Percentiles rank a stretch among this genome's conserved stretches.
Evolutionary conservation across 2,797 vertebrate species (phyloP).

Genomic region (Melopsittacus undulatus): DNA sequence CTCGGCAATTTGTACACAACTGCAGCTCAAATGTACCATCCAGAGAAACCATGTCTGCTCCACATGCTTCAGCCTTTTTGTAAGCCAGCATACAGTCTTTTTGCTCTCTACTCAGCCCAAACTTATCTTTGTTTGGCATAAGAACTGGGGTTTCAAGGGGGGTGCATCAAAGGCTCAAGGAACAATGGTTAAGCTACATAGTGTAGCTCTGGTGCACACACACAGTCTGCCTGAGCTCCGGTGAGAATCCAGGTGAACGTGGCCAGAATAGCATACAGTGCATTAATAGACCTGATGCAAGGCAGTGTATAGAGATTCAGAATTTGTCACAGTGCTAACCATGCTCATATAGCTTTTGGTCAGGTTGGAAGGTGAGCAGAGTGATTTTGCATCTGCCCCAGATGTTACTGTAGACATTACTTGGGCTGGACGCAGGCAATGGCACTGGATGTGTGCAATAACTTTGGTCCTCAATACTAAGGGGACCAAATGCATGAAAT

Average conservation of each 20-base stretch:
- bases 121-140: background rate
- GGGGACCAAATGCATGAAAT: background rate
- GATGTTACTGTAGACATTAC: background rate
- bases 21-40: background rate
- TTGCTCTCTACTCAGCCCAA: background rate
- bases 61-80: background rate
- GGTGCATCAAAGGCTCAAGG: background rate
- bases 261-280: background rate
- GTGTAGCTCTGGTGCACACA: background rate
- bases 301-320: constrained; percentile 5
- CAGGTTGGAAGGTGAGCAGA: constrained; percentile 14
- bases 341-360: constrained; percentile 6
- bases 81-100: background rate
- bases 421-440: background rate
- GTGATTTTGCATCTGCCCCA: background rate
- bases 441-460: background rate
- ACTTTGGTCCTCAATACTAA: background rate
- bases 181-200: background rate
- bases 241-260: background rate
- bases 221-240: background rate
- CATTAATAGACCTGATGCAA: background rate
- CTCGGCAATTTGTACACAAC: background rate
- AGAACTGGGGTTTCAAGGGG: background rate
- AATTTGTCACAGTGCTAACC: constrained; percentile 49
- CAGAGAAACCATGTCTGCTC: background rate